Percentiles rank a stretch among this genome's conserved stretches.
Conservation (phyloP, 1,140 invertebrate genomes). For the Drosophila burlai region DNA sequence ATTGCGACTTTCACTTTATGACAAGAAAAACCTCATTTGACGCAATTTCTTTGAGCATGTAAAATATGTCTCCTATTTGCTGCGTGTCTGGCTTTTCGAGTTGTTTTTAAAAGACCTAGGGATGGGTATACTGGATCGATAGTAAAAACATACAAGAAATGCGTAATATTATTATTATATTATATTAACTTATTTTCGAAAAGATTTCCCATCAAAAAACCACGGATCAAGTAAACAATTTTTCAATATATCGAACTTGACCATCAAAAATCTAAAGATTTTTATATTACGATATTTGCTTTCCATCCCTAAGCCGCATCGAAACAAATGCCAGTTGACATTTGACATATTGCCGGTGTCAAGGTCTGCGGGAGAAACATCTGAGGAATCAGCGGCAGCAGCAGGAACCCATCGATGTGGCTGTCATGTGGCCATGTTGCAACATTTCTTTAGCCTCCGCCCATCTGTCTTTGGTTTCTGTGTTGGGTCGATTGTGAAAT, state of each 20-base stretch:
- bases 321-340: conserved; percentile 57
- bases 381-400: conserved; percentile 8
- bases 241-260: background rate
- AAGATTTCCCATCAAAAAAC: background rate
- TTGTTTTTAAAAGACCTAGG: conserved; percentile 10
- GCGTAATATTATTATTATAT: background rate
- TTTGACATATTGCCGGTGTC: conserved; percentile 66
- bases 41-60: conserved; percentile 58
- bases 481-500: conserved; percentile 44
- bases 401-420: conserved; percentile 36
- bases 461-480: conserved; percentile 41
- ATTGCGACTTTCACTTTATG: conserved; percentile 63
- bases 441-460: conserved; percentile 29
- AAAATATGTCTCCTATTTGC: conserved; percentile 46
- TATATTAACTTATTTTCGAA: background rate
- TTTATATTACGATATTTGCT: no score
- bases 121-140: background rate
- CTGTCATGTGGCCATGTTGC: conserved; percentile 48
- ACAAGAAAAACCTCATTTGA: conserved; percentile 66
- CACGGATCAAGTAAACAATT: fast-evolving
- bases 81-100: conserved; percentile 13
- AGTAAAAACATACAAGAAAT: background rate
- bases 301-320: conserved; percentile 5
- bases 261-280: background rate
- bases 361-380: conserved; percentile 22